Evolutionary conservation across 2,113 vertebrate species (phyloP), one percentile per base, ranked within the genome.

Genomic region (Anguilla japonica): DNA sequence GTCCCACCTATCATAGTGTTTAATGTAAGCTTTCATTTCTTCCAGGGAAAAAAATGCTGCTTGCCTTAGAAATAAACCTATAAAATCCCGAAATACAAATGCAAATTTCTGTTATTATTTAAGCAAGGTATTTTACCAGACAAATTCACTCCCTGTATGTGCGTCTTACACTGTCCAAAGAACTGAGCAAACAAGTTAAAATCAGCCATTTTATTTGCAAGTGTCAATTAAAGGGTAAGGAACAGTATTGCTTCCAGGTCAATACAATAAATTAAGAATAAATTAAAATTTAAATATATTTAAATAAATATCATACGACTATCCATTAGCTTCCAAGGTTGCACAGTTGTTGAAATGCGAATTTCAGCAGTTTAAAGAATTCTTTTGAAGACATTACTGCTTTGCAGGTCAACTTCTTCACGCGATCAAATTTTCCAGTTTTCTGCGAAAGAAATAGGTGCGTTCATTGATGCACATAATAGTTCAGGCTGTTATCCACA

Each of bases 141-240:
- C 50, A 53, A 53, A 53, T 53, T 53, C 50, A 11, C 50, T 2
- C 13, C 50, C 11, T 14, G 13, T 53, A 53, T 53, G 50, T 14
- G 8, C 7, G 13, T 53, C 50, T 53, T 53, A 53, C 13, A 11
- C 11, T 53, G 13, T 53, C 50, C 50, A 53, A 67, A 67, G 5
- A 67, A 67, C 8, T 67, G 60, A 67, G 1, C 60, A 26, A 20
- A 67, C 20, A 67, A 67, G 60, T 67, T 3, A 57, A 34, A 40
- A 60, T 60, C 71, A 34, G 11, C 34, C 9, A 34, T 75, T 86
- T 63, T 34, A 63, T 53, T 63, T 86, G 39, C 80, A 85, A 85
- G 8, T 34, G 53, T 86, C 82, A 81, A 86, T 86, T 86, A 81
- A 82, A 81, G 22, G 41, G 26, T 40, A 40, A 43, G 40, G 22